A percentile compares a stretch with the other conserved stretches of the same genome.
Conservation (phyloP, 2,888 invertebrate species). For the Thyatira batis region DNA sequence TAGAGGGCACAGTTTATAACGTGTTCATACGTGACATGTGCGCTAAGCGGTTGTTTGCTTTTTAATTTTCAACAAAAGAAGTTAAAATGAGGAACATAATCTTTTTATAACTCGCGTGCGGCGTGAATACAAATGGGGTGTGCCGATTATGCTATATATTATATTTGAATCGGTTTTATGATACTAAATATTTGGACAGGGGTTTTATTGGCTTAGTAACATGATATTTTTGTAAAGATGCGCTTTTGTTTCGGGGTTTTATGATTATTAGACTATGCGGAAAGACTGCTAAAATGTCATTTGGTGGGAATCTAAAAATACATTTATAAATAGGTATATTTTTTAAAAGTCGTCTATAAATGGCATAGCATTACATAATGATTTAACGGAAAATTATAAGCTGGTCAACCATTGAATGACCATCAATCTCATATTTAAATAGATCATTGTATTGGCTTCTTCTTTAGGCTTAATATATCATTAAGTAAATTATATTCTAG, state of each 20-base stretch:
- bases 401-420: too few relatives aligned
- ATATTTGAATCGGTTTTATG: constrained; percentile 77
- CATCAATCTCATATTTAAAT: too few relatives aligned
- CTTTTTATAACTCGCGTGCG: constrained; percentile 69
- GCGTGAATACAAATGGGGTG: constrained; percentile 72
- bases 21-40: constrained; percentile 71
- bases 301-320: constrained; percentile 32
- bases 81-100: constrained; percentile 71
- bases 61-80: constrained; percentile 75
- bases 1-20: constrained; percentile 68
- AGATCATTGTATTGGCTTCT: too few relatives aligned
- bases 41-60: constrained; percentile 63
- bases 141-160: constrained; percentile 78
- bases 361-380: too few relatives aligned
- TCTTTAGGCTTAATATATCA: too few relatives aligned
- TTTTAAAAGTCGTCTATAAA: too few relatives aligned
- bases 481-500: too few relatives aligned
- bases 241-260: constrained; percentile 69
- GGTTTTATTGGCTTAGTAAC: constrained; percentile 75
- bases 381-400: too few relatives aligned
- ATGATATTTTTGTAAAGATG: constrained; percentile 73
- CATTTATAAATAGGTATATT: too few relatives aligned
- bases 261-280: constrained; percentile 73
- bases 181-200: constrained; percentile 80
- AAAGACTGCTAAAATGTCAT: constrained; percentile 67